Evolutionary conservation across 2,888 invertebrate species (phyloP).

Genomic region (Tubulanus polymorphus): DNA sequence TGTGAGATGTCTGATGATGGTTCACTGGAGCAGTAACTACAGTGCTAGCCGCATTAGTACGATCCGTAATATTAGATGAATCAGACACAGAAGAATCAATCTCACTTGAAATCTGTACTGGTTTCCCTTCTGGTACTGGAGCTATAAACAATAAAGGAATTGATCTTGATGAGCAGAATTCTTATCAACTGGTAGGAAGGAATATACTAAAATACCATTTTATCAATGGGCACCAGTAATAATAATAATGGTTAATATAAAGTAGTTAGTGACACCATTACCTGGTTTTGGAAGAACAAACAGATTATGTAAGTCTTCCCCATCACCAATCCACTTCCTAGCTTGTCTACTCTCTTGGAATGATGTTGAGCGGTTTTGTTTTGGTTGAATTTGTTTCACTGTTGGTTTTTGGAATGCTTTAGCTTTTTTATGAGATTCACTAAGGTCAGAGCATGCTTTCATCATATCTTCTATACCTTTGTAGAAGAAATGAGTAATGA

Average conservation of each 20-base stretch:
- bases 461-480: not conserved
- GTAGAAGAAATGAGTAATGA: no score
- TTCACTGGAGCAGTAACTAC: not conserved
- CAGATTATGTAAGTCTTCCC: conserved; percentile 15
- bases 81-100: no score
- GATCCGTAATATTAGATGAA: no score
- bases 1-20: not conserved
- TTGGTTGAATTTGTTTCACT: conserved; percentile 5
- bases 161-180: no score
- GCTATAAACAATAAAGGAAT: no score
- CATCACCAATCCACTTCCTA: conserved; percentile 13
- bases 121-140: no score
- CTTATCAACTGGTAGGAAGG: no score
- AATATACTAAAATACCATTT: no score
- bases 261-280: conserved; percentile 2
- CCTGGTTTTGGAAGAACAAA: conserved; percentile 19
- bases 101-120: no score
- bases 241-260: no score
- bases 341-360: conserved; percentile 19
- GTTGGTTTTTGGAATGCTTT: conserved; percentile 1
- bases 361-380: conserved; percentile 6
- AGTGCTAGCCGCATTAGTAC: no score
- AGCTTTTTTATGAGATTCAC: not conserved
- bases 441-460: not conserved
- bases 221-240: no score